A percentile compares a stretch with the other conserved stretches of the same genome.
phyloP scores from a whole-genome alignment of 2,113 vertebrate genomes.

The Datnioides undecimradiatus region DNA sequence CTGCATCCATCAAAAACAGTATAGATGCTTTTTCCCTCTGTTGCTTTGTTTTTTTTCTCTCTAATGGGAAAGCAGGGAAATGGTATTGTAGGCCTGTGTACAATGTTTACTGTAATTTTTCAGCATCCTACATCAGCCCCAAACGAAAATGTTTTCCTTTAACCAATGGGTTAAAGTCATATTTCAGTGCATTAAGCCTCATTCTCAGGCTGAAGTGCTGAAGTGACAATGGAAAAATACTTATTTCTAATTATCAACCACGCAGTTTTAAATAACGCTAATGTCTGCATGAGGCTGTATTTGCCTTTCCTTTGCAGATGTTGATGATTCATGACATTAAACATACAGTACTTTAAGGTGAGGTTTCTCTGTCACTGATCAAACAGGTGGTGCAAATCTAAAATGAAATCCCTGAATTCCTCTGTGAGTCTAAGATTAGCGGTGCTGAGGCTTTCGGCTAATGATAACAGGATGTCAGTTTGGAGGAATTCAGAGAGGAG shows the following conservation, averaged over 20 bases:
- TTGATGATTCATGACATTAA: background rate
- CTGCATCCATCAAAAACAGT: conserved; percentile 57
- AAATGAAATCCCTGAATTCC: too few relatives aligned
- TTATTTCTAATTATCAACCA: too few relatives aligned
- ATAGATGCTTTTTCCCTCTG: conserved; percentile 30
- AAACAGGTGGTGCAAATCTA: background rate
- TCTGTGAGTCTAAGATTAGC: background rate
- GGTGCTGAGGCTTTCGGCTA: background rate
- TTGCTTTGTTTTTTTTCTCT: conserved; percentile 62
- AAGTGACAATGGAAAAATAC: too few relatives aligned
- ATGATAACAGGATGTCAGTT: conserved; percentile 3
- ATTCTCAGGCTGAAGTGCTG: background rate
- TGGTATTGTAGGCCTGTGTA: background rate
- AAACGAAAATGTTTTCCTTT: background rate
- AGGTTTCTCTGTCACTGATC: background rate
- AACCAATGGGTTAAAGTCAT: background rate
- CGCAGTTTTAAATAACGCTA: background rate
- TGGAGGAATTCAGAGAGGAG: background rate
- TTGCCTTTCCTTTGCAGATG: background rate
- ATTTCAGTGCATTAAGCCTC: background rate
- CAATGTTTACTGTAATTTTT: conserved; percentile 28
- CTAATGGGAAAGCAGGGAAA: conserved; percentile 23
- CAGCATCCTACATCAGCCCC: background rate
- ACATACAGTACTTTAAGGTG: too few relatives aligned
- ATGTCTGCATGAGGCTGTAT: background rate